Percentiles rank a stretch among this genome's conserved stretches.
These are phyloP conservation scores for Addax nasomaculatus DNA, from an alignment of 2,113 vertebrate genomes.

Conservation along the genomic window DNA sequence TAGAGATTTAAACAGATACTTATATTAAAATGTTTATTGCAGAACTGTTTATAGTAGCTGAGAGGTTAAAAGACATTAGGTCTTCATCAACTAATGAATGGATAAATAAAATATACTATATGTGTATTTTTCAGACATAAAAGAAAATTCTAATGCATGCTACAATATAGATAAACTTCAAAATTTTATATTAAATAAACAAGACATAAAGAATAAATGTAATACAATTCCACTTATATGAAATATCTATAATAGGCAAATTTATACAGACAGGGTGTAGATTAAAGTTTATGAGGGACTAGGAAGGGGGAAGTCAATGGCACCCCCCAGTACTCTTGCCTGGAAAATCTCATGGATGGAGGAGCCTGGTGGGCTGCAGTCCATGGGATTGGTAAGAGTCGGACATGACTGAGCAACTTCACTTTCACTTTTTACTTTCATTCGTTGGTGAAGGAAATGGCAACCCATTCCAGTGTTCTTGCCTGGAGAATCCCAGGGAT, in stretches of 20 bases:
- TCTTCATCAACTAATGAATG: background rate
- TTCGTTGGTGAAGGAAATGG: too few species aligned
- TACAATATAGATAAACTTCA: background rate
- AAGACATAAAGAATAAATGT: background rate
- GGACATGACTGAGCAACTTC: too few species aligned
- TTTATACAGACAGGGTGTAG: background rate
- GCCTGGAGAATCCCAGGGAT: too few species aligned
- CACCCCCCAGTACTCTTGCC: too few species aligned
- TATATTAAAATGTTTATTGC: background rate
- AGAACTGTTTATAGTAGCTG: background rate
- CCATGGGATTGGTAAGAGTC: too few species aligned
- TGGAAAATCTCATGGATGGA: too few species aligned
- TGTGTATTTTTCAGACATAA: background rate
- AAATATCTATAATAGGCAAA: background rate
- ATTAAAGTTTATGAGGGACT: background rate
- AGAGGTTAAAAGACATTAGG: background rate
- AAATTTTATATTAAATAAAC: background rate
- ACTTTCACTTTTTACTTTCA: too few species aligned
- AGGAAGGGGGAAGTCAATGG: accelerated
- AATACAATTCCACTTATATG: background rate
- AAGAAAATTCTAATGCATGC: background rate
- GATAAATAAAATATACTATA: background rate
- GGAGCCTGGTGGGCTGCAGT: too few species aligned
- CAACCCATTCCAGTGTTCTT: too few species aligned
- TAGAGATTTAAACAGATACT: background rate